phyloP scores from a whole-genome alignment of 2,797 vertebrate genomes.

The Acanthurus lineatus region DNA sequence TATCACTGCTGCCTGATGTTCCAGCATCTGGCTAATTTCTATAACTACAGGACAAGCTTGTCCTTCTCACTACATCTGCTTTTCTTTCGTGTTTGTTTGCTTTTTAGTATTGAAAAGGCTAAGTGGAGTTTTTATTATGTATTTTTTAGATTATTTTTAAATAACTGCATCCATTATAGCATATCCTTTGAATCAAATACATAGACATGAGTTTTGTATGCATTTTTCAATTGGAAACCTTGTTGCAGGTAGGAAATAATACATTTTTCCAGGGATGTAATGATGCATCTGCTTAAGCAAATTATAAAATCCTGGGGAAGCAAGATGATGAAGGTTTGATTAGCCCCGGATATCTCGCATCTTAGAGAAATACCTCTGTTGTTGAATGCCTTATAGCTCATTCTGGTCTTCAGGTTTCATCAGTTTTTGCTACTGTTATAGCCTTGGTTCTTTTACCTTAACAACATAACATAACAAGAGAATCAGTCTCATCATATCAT shows the following conservation, averaged over 20 bases:
- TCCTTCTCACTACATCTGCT: neutral
- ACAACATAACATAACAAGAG: neutral
- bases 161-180: neutral
- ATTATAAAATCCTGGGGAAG: neutral
- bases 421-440: neutral
- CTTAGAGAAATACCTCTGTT: neutral
- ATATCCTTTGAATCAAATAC: neutral
- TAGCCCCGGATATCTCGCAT: neutral
- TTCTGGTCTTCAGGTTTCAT: neutral
- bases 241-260: neutral
- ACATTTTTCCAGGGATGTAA: neutral
- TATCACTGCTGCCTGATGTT: conserved; percentile 9
- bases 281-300: neutral
- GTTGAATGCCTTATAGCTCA: neutral
- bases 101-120: neutral
- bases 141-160: no score
- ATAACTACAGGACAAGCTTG: neutral
- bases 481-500: neutral
- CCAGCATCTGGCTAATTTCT: conserved; percentile 3
- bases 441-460: no score
- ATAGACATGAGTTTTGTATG: neutral
- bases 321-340: neutral
- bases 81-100: neutral
- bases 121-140: neutral
- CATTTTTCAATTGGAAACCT: neutral